phyloP scores from a whole-genome alignment of 2,888 invertebrate genomes.

The Megalurothrips usitatus region DNA sequence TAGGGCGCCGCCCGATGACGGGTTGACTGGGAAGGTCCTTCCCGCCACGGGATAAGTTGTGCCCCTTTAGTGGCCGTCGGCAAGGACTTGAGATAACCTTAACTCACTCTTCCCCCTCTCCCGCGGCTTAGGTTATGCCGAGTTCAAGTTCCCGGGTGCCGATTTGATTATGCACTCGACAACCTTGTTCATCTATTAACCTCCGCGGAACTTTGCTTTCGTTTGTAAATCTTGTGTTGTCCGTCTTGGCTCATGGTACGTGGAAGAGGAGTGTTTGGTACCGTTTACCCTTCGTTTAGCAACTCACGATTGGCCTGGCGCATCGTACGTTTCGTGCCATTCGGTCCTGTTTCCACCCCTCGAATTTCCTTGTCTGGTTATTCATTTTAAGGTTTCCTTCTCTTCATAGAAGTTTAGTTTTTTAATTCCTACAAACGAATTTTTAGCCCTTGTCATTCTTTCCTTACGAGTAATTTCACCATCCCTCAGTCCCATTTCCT shows the following conservation, averaged over 20 bases:
- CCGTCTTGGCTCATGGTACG: not conserved
- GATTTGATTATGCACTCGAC: not conserved
- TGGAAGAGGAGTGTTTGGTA: too few species aligned
- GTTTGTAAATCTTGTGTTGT: not conserved
- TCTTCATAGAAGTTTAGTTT: not conserved
- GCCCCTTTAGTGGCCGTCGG: too few species aligned
- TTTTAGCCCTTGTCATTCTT: not conserved
- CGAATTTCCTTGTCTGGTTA: too few species aligned
- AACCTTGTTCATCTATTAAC: not conserved
- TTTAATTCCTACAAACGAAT: too few species aligned
- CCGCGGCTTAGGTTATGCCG: conserved; percentile 1
- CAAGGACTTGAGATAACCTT: not conserved
- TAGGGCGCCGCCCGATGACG: not conserved
- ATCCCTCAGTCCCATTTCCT: not conserved
- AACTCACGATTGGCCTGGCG: not conserved
- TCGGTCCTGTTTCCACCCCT: not conserved
- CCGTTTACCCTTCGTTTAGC: not conserved
- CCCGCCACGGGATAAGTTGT: too few species aligned
- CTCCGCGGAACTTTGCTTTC: not conserved
- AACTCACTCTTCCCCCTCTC: not conserved
- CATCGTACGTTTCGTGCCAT: not conserved
- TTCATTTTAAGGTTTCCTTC: not conserved
- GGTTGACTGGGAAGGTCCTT: not conserved
- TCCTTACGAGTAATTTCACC: not conserved
- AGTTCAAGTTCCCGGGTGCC: not conserved